Evolutionary conservation across 2,888 invertebrate genomes (phyloP).

Genomic region (Idaea aversata): DNA sequence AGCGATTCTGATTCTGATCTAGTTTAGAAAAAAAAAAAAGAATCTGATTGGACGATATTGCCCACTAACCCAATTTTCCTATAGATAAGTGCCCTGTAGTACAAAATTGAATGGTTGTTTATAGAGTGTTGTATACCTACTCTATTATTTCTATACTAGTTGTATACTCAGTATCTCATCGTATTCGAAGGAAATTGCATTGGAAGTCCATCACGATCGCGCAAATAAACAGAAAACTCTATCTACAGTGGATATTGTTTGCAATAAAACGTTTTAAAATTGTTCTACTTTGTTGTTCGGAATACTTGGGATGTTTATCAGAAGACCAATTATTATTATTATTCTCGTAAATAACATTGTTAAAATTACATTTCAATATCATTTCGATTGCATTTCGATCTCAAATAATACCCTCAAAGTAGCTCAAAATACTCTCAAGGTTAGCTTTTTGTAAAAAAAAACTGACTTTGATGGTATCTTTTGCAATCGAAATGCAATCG

Average conservation of each 20-base stretch:
- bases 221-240: neutral
- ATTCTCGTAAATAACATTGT: no score
- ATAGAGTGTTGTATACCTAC: neutral
- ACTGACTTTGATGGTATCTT: no score
- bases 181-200: conserved; percentile 15
- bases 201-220: conserved; percentile 11
- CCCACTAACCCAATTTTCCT: neutral
- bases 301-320: neutral
- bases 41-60: neutral
- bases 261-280: neutral
- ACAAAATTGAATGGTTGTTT: neutral
- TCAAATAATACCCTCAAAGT: no score
- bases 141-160: neutral
- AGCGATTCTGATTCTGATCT: no score
- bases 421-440: no score
- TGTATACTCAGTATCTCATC: neutral
- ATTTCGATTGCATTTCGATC: no score
- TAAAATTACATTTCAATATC: no score
- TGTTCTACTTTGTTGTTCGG: neutral
- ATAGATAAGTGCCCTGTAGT: neutral
- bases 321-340: no score
- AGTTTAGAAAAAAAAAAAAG: no score
- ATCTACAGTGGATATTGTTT: neutral
- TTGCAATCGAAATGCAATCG: no score
- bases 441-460: no score